Conservation (phyloP, 1,140 invertebrate species). For the Bilobella aurantiaca region DNA sequence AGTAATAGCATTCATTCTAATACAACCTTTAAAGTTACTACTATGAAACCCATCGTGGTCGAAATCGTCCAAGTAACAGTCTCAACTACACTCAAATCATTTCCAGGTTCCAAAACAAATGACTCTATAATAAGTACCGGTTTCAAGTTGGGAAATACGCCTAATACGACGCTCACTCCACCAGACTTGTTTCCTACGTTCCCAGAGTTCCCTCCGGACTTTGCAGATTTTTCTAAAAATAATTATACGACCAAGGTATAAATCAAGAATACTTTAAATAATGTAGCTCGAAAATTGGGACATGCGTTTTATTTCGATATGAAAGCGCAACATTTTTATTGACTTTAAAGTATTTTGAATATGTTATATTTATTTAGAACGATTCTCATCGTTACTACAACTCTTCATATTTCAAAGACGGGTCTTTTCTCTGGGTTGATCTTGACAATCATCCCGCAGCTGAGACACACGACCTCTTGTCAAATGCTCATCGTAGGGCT, state of each 20-base stretch:
- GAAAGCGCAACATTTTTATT: background rate
- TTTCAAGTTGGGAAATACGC: background rate
- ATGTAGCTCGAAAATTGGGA: too few species aligned
- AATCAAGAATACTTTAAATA: background rate
- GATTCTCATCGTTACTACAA: slow-evolving; percentile 27
- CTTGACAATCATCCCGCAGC: slow-evolving; percentile 50
- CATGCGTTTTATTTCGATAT: too few species aligned
- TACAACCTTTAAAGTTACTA: background rate
- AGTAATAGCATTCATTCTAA: too few species aligned
- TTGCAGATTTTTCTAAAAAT: background rate
- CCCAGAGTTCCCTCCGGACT: background rate
- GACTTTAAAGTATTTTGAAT: background rate
- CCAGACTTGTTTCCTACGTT: background rate
- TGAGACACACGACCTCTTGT: slow-evolving; percentile 60
- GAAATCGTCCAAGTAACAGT: background rate
- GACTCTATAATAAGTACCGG: background rate
- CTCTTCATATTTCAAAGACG: slow-evolving; percentile 31
- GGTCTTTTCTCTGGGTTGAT: slow-evolving; percentile 60
- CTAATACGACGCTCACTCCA: background rate
- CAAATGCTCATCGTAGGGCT: slow-evolving; percentile 73
- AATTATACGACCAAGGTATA: background rate
- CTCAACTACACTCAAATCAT: background rate
- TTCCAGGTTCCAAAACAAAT: background rate
- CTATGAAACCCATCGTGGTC: background rate
- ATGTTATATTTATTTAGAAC: slow-evolving; percentile 2